phyloP scores from a whole-genome alignment of 2,113 vertebrate species.

The Hippolais icterina region DNA sequence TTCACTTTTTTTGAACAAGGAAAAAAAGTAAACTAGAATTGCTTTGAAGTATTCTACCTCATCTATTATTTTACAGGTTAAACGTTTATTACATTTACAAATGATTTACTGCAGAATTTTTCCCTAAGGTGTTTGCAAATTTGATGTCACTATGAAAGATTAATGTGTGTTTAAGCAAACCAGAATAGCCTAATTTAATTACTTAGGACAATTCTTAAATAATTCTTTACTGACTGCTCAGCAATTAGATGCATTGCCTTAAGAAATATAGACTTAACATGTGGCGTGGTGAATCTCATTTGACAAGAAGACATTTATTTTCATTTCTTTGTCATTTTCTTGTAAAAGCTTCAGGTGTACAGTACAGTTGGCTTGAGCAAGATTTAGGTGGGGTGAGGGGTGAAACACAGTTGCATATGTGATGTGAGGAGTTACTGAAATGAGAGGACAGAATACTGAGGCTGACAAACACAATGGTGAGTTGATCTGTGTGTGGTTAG shows the following conservation, averaged over 20 bases:
- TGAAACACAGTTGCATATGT: neutral
- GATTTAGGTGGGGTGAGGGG: rapidly evolving
- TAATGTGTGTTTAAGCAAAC: constrained; percentile 60
- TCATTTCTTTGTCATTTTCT: neutral
- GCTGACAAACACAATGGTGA: neutral
- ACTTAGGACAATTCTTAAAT: constrained; percentile 65
- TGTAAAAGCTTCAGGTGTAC: neutral
- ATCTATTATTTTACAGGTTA: constrained; percentile 46
- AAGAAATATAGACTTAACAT: constrained; percentile 31
- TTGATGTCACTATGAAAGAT: constrained; percentile 53
- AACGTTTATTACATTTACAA: constrained; percentile 56
- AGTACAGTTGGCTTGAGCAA: neutral
- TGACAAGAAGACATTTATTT: neutral
- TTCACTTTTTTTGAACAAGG: neutral
- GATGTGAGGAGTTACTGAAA: neutral
- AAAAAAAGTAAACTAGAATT: neutral
- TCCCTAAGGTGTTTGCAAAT: constrained; percentile 52
- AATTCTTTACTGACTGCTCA: constrained; percentile 34
- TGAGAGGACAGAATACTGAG: neutral
- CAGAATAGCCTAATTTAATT: constrained; percentile 64
- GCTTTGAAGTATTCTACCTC: constrained; percentile 24
- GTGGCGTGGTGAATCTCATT: neutral
- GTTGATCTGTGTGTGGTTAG: neutral
- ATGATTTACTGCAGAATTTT: constrained; percentile 35
- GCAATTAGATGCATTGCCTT: constrained; percentile 37